Percentiles rank a stretch among this genome's conserved stretches.
Evolutionary conservation across 2,888 invertebrate species (phyloP).

Genomic region (Leptothorax acervorum): DNA sequence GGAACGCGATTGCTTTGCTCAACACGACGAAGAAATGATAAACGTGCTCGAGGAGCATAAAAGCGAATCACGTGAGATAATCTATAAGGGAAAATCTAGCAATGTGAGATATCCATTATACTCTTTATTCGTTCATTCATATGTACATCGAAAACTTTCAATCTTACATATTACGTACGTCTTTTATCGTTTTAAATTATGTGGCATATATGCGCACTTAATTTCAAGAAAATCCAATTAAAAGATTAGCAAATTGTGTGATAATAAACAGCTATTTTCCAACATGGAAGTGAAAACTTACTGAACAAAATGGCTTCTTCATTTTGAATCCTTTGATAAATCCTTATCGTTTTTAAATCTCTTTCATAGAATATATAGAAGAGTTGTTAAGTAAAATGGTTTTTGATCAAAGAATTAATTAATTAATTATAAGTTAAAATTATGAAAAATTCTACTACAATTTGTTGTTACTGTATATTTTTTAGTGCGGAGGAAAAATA

Average conservation of each 20-base stretch:
- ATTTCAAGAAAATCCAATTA: background rate
- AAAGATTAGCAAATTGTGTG: background rate
- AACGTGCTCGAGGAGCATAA: conserved; percentile 12
- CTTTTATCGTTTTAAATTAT: background rate
- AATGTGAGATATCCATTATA: background rate
- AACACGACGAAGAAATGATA: conserved; percentile 44
- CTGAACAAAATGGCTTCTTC: background rate
- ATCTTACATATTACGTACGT: background rate
- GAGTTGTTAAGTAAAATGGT: background rate
- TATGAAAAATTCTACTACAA: background rate
- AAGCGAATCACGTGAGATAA: conserved; percentile 32
- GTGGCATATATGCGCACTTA: background rate
- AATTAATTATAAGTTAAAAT: conserved; percentile 3
- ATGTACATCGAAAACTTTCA: background rate
- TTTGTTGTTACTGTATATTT: background rate
- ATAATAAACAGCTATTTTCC: background rate
- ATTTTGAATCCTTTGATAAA: conserved; percentile 7
- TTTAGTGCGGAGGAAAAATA: background rate
- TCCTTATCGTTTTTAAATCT: background rate
- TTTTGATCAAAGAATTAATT: background rate
- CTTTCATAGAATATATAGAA: background rate
- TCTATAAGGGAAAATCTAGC: background rate
- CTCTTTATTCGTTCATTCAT: background rate
- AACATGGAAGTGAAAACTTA: background rate
- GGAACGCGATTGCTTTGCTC: conserved; percentile 36